Percentiles rank a stretch among this genome's conserved stretches.
Conservation (phyloP, 2,797 vertebrate genomes). For the Pipistrellus kuhlii region DNA sequence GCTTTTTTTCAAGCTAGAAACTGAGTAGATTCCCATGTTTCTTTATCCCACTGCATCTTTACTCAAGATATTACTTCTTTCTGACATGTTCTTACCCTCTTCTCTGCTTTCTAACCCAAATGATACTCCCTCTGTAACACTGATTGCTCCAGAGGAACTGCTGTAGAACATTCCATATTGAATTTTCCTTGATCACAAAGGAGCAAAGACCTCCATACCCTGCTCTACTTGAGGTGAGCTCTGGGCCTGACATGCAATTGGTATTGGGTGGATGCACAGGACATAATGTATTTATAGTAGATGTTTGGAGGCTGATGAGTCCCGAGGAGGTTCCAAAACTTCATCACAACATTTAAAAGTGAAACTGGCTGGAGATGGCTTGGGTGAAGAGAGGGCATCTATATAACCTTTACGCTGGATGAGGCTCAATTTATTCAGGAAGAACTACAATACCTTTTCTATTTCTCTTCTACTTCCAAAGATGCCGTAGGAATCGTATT, state of each 20-base stretch:
- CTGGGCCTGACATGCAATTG: neutral
- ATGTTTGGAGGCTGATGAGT: neutral
- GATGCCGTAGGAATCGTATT: neutral
- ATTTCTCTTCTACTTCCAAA: conserved; percentile 38
- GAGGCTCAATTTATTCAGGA: neutral
- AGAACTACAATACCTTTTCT: conserved; percentile 33
- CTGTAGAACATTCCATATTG: conserved; percentile 53
- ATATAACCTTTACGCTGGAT: neutral
- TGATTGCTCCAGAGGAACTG: neutral
- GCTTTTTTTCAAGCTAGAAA: neutral
- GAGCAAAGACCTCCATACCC: neutral
- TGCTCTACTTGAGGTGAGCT: neutral
- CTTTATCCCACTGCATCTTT: conserved; percentile 1
- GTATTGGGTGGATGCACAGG: neutral
- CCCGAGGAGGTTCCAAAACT: neutral
- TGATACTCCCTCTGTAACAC: neutral
- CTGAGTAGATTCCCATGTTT: conserved; percentile 31
- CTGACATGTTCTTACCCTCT: neutral
- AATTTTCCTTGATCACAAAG: conserved; percentile 5
- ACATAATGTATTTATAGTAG: neutral
- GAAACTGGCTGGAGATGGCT: neutral
- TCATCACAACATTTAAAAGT: neutral
- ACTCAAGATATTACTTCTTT: neutral
- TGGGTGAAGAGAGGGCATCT: neutral
- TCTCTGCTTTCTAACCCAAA: conserved; percentile 34